These are phyloP conservation scores for Endotricha flammealis DNA, from an alignment of 2,888 invertebrate genomes.

Conservation along the genomic window DNA sequence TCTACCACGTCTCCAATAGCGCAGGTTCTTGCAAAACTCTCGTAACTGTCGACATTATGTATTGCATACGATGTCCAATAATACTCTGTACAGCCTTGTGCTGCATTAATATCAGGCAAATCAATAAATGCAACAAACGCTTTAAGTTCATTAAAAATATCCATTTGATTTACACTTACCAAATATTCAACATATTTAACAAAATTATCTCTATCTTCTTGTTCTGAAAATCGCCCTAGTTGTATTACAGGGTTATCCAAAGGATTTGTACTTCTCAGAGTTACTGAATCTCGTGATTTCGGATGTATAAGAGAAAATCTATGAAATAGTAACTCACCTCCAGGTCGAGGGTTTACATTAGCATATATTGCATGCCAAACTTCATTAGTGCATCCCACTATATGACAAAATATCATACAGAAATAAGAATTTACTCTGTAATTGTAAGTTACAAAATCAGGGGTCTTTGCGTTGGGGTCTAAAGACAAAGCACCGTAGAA, in stretches of 20 bases:
- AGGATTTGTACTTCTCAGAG: slow-evolving; percentile 19
- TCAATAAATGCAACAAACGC: background rate
- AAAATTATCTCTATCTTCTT: background rate
- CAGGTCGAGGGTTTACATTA: slow-evolving; percentile 14
- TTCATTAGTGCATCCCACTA: slow-evolving; percentile 41
- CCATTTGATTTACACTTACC: background rate
- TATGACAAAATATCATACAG: no score
- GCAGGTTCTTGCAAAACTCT: slow-evolving; percentile 83
- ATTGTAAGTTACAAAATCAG: background rate
- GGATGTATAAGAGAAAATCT: slow-evolving; percentile 16
- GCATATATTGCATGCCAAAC: slow-evolving; percentile 27
- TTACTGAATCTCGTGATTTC: slow-evolving; percentile 43
- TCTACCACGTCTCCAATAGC: slow-evolving; percentile 87
- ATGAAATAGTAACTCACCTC: slow-evolving; percentile 12
- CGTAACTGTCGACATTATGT: slow-evolving; percentile 78
- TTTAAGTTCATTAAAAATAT: background rate
- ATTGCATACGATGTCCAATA: slow-evolving; percentile 31
- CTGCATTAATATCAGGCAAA: background rate
- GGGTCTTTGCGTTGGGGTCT: background rate
- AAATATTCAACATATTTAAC: background rate
- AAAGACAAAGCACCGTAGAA: slow-evolving; percentile 11
- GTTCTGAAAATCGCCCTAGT: slow-evolving; percentile 8
- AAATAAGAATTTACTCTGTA: background rate
- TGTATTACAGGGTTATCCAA: slow-evolving; percentile 17
- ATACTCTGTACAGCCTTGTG: slow-evolving; percentile 29